phyloP scores from a whole-genome alignment of 2,888 invertebrate species.

The Calliopum simillimum region DNA sequence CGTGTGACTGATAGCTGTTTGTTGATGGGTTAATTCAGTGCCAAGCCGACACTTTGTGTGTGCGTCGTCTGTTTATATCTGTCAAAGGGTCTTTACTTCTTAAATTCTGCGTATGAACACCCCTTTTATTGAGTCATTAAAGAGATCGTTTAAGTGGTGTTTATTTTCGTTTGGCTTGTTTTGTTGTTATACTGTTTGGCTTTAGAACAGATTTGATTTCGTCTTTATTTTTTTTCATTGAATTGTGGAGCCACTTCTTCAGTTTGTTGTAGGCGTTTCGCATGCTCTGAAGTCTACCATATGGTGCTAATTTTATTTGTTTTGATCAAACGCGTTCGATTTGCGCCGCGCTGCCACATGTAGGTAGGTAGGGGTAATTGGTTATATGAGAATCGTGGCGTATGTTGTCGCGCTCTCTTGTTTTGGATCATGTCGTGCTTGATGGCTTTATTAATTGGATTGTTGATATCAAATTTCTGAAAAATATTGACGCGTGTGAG shows the following conservation, averaged over 20 bases:
- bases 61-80: neutral
- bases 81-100: neutral
- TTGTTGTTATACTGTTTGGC: constrained; percentile 1
- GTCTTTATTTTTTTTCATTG: neutral
- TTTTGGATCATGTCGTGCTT: constrained; percentile 5
- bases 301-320: constrained; percentile 22
- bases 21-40: neutral
- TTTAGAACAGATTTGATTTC: constrained; percentile 18
- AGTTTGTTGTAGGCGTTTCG: neutral
- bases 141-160: constrained; percentile 14
- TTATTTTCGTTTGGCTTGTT: neutral
- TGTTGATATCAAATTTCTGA: constrained; percentile 20
- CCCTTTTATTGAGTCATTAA: constrained; percentile 23
- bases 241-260: neutral
- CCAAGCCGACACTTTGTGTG: neutral
- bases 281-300: neutral
- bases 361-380: constrained; percentile 22
- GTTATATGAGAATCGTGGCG: constrained; percentile 17
- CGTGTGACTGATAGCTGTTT: constrained; percentile 31
- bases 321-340: constrained; percentile 5
- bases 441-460: constrained; percentile 34
- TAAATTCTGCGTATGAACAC: neutral
- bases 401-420: neutral
- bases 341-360: neutral
- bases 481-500: constrained; percentile 8